A percentile compares a stretch with the other conserved stretches of the same genome.
phyloP scores from a whole-genome alignment of 1,140 invertebrate species.

The Aphelenchoides avenae region DNA sequence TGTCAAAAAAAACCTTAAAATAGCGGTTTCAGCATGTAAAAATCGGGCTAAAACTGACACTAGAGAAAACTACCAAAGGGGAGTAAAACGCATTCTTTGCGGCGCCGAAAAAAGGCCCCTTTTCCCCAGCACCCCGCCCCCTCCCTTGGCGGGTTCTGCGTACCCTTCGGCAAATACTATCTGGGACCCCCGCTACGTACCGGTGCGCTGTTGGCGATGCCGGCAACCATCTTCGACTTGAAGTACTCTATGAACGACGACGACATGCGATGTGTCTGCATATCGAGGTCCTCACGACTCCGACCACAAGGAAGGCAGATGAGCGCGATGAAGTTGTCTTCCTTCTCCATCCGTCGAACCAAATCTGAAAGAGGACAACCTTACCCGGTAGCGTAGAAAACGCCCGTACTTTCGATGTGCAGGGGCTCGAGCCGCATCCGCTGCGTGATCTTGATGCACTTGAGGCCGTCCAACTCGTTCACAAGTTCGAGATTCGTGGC shows the following conservation, averaged over 20 bases:
- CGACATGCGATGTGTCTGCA: constrained; percentile 82
- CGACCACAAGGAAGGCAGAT: constrained; percentile 87
- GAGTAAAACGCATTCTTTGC: too few relatives aligned
- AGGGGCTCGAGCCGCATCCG: constrained; percentile 88
- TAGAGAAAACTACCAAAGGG: too few relatives aligned
- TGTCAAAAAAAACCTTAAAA: too few relatives aligned
- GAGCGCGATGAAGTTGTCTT: constrained; percentile 90
- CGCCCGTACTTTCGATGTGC: constrained; percentile 82
- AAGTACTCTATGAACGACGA: constrained; percentile 91
- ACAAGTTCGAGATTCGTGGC: constrained; percentile 61
- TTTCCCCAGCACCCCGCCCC: too few relatives aligned
- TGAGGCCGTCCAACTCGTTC: constrained; percentile 66
- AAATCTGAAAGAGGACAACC: constrained; percentile 25
- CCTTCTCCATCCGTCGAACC: constrained; percentile 66
- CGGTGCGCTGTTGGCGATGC: constrained; percentile 88
- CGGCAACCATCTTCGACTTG: constrained; percentile 89
- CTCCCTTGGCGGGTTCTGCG: too few relatives aligned
- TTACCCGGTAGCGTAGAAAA: background rate
- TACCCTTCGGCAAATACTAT: too few relatives aligned
- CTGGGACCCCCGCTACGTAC: constrained; percentile 8
- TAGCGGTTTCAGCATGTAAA: too few relatives aligned
- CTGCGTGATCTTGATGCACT: constrained; percentile 82
- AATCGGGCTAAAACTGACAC: too few relatives aligned
- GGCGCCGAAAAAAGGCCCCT: too few relatives aligned
- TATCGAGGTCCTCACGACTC: constrained; percentile 82